phyloP scores from a whole-genome alignment of 2,888 invertebrate species.

The Eupelmus urozonus region DNA sequence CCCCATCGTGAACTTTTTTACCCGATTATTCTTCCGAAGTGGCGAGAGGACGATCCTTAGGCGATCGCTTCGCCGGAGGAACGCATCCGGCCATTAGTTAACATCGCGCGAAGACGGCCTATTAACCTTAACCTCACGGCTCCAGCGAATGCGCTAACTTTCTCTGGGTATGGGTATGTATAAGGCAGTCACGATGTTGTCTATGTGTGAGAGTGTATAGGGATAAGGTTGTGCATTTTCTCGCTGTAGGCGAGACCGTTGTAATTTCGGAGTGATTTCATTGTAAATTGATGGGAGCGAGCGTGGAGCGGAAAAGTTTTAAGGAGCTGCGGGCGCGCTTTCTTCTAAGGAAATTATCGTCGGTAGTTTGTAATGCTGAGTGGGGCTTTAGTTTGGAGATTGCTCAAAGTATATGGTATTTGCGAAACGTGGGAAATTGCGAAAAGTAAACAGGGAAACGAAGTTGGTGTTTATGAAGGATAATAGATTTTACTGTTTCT shows the following conservation, averaged over 20 bases:
- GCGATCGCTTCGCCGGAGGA: background rate
- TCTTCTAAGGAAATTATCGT: constrained; percentile 16
- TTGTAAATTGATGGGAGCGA: constrained; percentile 7
- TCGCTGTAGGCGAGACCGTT: background rate
- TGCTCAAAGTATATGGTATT: no score
- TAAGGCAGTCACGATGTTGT: no score
- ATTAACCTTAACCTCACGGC: constrained; percentile 49
- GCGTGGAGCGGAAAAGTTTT: background rate
- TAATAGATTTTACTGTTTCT: no score
- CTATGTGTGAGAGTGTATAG: background rate
- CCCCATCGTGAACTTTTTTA: background rate
- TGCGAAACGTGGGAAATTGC: no score
- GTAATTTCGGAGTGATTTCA: constrained; percentile 8
- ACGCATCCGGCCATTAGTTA: background rate
- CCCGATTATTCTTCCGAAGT: constrained; percentile 20
- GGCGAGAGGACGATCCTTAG: background rate
- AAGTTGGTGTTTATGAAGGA: no score
- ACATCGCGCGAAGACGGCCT: constrained; percentile 21
- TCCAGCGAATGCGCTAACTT: no score
- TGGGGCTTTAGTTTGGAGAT: background rate
- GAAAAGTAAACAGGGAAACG: no score
- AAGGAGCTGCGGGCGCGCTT: background rate
- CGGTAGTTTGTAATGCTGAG: background rate
- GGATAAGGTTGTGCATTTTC: no score
- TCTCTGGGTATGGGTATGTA: no score